Conservation (phyloP, 2,113 vertebrate genomes). For the Sturnira hondurensis region DNA sequence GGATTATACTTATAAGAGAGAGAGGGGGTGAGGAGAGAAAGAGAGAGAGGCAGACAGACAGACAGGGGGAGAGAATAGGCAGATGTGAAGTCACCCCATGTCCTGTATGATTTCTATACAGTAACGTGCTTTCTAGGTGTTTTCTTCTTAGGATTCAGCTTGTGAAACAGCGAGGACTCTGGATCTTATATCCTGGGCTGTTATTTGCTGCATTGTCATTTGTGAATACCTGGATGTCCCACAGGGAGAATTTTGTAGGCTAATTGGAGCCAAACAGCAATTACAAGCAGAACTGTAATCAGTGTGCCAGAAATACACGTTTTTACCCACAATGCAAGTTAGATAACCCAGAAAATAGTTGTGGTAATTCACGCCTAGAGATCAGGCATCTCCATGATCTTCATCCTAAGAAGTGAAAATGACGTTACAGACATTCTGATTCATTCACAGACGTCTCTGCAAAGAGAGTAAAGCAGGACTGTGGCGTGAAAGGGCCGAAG, state of each 20-base stretch:
- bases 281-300: conserved; percentile 58
- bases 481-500: background rate
- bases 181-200: conserved; percentile 17
- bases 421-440: conserved; percentile 5
- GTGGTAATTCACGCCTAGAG: conserved; percentile 49
- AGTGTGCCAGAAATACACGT: conserved; percentile 52
- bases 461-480: background rate
- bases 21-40: background rate
- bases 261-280: conserved; percentile 70
- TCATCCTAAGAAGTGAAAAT: conserved; percentile 42
- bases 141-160: conserved; percentile 40
- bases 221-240: conserved; percentile 52
- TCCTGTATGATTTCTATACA: background rate
- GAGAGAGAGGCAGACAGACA: background rate
- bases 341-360: conserved; percentile 67
- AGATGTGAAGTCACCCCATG: background rate
- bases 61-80: background rate
- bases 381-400: conserved; percentile 41
- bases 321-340: conserved; percentile 57
- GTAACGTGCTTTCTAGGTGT: background rate
- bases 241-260: conserved; percentile 49
- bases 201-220: conserved; percentile 65
- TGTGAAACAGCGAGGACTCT: background rate
- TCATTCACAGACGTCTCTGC: background rate
- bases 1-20: background rate